Base-by-base conservation (phyloP, 1,140 invertebrate genomes). In the Delia radicum region DNA sequence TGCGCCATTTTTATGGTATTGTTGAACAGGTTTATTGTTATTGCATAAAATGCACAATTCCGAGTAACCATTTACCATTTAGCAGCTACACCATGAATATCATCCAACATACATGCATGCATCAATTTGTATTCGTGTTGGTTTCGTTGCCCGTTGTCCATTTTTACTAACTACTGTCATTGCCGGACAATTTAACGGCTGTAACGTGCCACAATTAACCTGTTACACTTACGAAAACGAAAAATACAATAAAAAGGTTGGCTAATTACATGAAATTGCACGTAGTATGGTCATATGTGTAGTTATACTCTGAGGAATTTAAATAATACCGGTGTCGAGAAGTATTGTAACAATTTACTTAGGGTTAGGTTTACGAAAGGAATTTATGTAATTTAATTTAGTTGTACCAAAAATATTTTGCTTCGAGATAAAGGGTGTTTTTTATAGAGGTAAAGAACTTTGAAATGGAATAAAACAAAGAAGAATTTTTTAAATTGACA, bases 151-250 rank as follows among this genome's bases (percentile, higher is more conserved):
- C 18, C 18, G 3, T 24, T 55, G 4, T 55, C 4, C 48, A n/a
- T 24, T 24, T 55, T 55, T 55, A 33, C 29, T 37, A 69, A 69
- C 65, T 69, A 37, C 65, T 33, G n/a, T 69, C 29, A 6, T 69
- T 69, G 65, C 65, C 37, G 65, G 65, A 69, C 65, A 69, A 69
- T 69, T 69, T 37, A 69, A 69, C 65, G 29, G 29, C 10, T 24
- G 65, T 69, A 37, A 69, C 65, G 65, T 69, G 65, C 65, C 65
- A 69, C 65, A 69, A 69, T 69, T 69, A 69, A 69, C 65, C 29
- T 69, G 65, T 69, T 69, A 69, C 65, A 69, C 65, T 18, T 33
- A n/a, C 65, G 37, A 33, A 28, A 69, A 55, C 12, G n/a, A 21
- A 55, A 37, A 1, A 3, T 3, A 37, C 33, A 37, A 33, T 37